phyloP scores from a whole-genome alignment of 30 jellyfish, hydroid and myxozoan genomes.

The Phacellophora camtschatica region DNA sequence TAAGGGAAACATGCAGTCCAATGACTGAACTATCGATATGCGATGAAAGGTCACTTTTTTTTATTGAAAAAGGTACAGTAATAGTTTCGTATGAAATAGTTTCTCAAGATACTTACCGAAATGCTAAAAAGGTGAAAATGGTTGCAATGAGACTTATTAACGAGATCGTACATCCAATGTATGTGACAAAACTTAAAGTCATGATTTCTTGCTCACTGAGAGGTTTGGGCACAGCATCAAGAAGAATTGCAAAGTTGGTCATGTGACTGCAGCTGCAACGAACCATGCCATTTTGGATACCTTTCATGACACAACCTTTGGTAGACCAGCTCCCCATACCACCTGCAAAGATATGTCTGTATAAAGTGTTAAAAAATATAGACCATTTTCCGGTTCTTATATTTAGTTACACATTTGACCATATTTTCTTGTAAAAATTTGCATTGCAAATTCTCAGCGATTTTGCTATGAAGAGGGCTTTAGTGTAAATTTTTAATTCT shows the following conservation, averaged over 20 bases:
- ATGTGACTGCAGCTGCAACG: constrained; percentile 46
- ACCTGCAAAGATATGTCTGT: neutral
- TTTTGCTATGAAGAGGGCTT: no score
- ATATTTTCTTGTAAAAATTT: no score
- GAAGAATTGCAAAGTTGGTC: constrained; percentile 47
- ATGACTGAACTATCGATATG: no score
- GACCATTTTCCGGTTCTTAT: no score
- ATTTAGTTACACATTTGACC: no score
- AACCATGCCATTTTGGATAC: constrained; percentile 4
- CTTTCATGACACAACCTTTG: constrained; percentile 12
- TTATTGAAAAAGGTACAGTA: neutral
- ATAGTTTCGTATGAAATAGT: no score
- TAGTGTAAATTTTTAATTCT: no score
- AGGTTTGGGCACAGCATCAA: constrained; percentile 18
- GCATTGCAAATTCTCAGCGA: no score
- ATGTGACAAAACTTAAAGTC: constrained; percentile 6
- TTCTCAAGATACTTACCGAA: constrained; percentile 14
- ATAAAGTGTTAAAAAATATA: no score
- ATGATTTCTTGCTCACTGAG: neutral
- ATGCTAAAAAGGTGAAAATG: neutral
- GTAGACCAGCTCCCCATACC: constrained; percentile 36
- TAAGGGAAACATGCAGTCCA: no score
- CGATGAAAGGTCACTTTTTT: no score
- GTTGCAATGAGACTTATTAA: neutral
- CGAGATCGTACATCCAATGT: constrained; percentile 27